Evolutionary conservation across 2,797 vertebrate genomes (phyloP).

Genomic region (Pseudomugil tenellus): DNA sequence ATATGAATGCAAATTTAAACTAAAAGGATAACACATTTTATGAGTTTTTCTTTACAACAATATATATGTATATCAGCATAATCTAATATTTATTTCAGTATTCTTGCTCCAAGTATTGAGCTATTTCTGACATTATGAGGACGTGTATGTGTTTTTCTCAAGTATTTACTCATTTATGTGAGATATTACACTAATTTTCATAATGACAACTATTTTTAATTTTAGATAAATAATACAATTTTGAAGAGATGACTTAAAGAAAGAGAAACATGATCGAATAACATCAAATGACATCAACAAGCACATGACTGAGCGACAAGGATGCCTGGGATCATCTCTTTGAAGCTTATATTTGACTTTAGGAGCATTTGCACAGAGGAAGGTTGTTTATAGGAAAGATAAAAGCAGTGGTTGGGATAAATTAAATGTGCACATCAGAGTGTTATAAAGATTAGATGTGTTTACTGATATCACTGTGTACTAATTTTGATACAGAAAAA

Average conservation of each 20-base stretch:
- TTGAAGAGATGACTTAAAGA: slow-evolving; percentile 6
- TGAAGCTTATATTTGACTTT: slow-evolving; percentile 62
- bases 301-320: slow-evolving; percentile 16
- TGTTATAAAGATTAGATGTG: slow-evolving; percentile 20
- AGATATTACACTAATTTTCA: not conserved
- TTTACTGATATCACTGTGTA: slow-evolving; percentile 21
- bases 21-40: too few species aligned
- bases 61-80: too few species aligned
- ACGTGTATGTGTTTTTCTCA: not conserved
- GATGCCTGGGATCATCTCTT: slow-evolving; percentile 50
- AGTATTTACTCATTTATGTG: not conserved
- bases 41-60: too few species aligned
- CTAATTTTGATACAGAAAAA: slow-evolving; percentile 13
- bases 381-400: slow-evolving; percentile 53
- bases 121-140: not conserved
- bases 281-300: slow-evolving; percentile 36
- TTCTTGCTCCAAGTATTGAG: not conserved
- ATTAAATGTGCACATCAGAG: slow-evolving; percentile 45
- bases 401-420: slow-evolving; percentile 50
- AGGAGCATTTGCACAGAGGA: slow-evolving; percentile 31
- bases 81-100: too few species aligned
- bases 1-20: too few species aligned
- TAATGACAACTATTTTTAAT: not conserved
- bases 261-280: too few species aligned
- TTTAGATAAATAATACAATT: slow-evolving; percentile 3